Evolutionary conservation across 1,140 invertebrate species (phyloP).

Genomic region (Andrena cerasifolii): DNA sequence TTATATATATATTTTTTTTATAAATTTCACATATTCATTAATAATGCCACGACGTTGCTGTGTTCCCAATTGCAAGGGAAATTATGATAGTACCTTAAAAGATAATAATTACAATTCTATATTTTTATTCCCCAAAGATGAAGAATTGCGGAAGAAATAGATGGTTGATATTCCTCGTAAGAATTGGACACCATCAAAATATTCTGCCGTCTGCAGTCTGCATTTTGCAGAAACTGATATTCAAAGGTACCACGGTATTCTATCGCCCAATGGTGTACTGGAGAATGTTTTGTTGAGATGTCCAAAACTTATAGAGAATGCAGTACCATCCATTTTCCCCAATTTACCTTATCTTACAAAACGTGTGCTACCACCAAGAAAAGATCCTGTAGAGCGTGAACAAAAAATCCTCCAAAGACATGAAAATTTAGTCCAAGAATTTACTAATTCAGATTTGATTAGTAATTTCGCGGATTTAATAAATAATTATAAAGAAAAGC

Average conservation of each 20-base stretch:
- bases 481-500: neutral
- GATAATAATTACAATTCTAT: neutral
- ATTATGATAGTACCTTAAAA: neutral
- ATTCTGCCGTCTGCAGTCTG: neutral
- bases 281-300: conserved; percentile 2
- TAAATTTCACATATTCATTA: neutral
- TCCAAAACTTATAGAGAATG: neutral
- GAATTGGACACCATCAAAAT: conserved; percentile 3
- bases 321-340: neutral
- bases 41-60: neutral
- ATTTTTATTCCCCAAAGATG: neutral
- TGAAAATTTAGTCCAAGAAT: neutral
- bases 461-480: neutral
- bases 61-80: neutral
- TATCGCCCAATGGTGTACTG: neutral
- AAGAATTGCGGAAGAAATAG: neutral
- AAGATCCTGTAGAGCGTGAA: neutral
- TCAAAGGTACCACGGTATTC: neutral
- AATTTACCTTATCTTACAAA: conserved; percentile 1
- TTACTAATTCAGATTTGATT: neutral
- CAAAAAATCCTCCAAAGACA: neutral
- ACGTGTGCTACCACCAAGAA: neutral
- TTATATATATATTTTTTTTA: no score
- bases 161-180: neutral
- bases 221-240: conserved; percentile 5